Evolutionary conservation across 2,888 invertebrate genomes (phyloP).

Genomic region (Amaurobius ferox): DNA sequence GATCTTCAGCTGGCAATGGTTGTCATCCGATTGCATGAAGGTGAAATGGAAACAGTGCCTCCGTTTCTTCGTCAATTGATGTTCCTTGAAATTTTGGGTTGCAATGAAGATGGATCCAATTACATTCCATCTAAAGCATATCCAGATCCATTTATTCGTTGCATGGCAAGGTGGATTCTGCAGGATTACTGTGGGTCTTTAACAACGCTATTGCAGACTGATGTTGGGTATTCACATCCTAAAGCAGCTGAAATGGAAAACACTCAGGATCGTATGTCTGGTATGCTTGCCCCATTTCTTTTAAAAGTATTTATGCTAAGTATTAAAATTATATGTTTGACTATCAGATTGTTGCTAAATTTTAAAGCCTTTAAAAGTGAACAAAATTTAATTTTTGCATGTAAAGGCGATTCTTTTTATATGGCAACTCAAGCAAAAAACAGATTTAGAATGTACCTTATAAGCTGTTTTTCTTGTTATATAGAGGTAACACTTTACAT

Average conservation of each 20-base stretch:
- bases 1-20: conserved; percentile 97
- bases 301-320: no score
- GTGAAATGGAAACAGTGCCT: conserved; percentile 84
- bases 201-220: conserved; percentile 87
- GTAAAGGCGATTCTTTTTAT: no score
- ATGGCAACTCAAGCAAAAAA: no score
- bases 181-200: conserved; percentile 93
- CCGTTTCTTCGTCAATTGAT: conserved; percentile 85
- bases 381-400: no score
- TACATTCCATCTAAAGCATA: conserved; percentile 86
- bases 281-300: conserved; percentile 35
- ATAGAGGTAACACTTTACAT: no score
- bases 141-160: conserved; percentile 97
- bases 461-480: no score
- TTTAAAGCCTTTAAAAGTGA: no score
- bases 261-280: conserved; percentile 53
- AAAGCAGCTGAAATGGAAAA: conserved; percentile 74
- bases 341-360: no score
- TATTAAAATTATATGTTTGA: no score
- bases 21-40: conserved; percentile 93
- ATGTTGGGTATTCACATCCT: conserved; percentile 82
- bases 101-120: conserved; percentile 80
- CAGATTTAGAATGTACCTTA: no score
- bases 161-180: conserved; percentile 97
- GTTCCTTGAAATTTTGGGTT: conserved; percentile 82